Evolutionary conservation across 2,797 vertebrate genomes (phyloP).

Genomic region (Linurgus olivaceus): DNA sequence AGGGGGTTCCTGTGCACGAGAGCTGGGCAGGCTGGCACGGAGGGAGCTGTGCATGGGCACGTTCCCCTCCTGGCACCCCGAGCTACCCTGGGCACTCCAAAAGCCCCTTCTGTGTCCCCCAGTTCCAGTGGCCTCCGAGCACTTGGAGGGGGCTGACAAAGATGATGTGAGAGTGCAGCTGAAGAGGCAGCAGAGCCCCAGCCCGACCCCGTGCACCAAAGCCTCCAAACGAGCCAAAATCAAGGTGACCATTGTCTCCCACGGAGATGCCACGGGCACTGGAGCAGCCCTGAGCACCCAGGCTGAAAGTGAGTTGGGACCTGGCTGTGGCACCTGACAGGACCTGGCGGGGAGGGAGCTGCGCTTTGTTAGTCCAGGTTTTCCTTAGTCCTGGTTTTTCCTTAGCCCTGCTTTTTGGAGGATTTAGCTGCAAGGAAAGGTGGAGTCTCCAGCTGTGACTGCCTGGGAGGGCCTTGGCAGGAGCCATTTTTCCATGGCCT

Average conservation of each 20-base stretch:
- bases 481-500: background rate
- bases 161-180: slow-evolving; percentile 85
- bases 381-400: background rate
- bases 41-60: background rate
- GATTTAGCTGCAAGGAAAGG: background rate
- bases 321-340: background rate
- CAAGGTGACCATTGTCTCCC: slow-evolving; percentile 95
- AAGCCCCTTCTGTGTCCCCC: slow-evolving; percentile 34
- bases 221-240: slow-evolving; percentile 93
- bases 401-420: background rate
- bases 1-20: background rate
- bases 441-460: background rate
- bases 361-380: background rate
- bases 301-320: slow-evolving; percentile 84
- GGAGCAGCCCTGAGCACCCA: slow-evolving; percentile 64
- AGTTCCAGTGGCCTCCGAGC: slow-evolving; percentile 90
- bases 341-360: background rate
- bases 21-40: slow-evolving; percentile 5
- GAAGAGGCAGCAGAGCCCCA: slow-evolving; percentile 88
- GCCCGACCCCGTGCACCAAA: slow-evolving; percentile 82
- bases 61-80: background rate
- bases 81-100: background rate
- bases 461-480: background rate
- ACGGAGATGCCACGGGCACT: slow-evolving; percentile 82
- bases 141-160: slow-evolving; percentile 83